Conservation (phyloP, 64 coral and sea anemone species). For the Anthopleura sola region DNA sequence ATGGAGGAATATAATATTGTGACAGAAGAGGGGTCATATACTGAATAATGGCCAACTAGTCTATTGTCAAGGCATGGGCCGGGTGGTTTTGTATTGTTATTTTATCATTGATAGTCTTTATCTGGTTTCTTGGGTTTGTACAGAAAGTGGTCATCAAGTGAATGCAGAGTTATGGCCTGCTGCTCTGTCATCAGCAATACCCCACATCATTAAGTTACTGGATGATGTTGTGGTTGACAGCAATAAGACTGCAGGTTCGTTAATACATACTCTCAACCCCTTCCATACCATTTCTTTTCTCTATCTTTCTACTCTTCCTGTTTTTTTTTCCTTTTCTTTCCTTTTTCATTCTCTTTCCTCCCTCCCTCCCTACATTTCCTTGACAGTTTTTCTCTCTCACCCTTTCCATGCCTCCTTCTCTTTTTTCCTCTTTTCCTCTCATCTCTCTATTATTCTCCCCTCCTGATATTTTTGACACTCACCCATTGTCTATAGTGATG, state of each 20-base stretch:
- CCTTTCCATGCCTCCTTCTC: neutral
- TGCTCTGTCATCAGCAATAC: conserved; percentile 82
- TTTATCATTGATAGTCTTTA: neutral
- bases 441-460: neutral
- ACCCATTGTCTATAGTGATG: conserved; percentile 47
- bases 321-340: neutral
- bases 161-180: conserved; percentile 89
- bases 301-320: neutral
- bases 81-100: neutral
- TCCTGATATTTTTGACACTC: neutral
- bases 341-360: neutral
- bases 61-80: too few species aligned
- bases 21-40: too few species aligned
- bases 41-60: too few species aligned
- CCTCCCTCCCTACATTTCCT: too few species aligned
- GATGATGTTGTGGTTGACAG: conserved; percentile 86
- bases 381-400: neutral
- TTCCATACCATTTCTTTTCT: neutral
- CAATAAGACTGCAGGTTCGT: conserved; percentile 69
- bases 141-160: conserved; percentile 49
- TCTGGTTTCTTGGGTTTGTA: neutral
- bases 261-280: conserved; percentile 22
- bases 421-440: neutral
- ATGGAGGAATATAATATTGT: too few species aligned
- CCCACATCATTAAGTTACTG: conserved; percentile 79